Evolutionary conservation across 2,888 invertebrate genomes (phyloP), one percentile per base, ranked within the genome.

Genomic region (Glaucopsyche alexis): DNA sequence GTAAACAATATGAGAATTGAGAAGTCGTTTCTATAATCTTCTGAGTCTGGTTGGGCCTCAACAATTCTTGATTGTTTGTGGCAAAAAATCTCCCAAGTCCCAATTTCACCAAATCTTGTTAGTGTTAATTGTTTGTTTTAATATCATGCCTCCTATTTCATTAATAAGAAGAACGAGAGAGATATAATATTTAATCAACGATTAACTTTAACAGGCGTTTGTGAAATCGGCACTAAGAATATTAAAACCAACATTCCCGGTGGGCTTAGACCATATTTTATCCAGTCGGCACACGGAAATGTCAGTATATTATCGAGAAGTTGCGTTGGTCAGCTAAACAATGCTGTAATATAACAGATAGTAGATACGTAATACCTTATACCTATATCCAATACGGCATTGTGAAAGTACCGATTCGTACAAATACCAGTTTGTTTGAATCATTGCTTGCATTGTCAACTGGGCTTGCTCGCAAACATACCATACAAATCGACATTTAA

Each of bases 401-500:
- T 67, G 67, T 42, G 67, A 67, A 67, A 67, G 67, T 67, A 42
- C 16, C 66, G n/a, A 66, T 66, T 42, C 66, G 16, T 7, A 42
- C 66, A 45, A 67, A 45, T 45, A 60, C 60, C 60, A 60, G 60
- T 60, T 60, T 60, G 60, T 60, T 60, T 60, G 60, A 38, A 67
- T 67, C 42, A 67, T 67, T 67, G 45, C 67, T n/a, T 67, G 45
- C 45, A 42, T 16, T 67, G 67, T 67, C 45, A 45, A 67, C 67
- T 60, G 60, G 60, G 29, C 60, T 60, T 6, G 60, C 60, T 60
- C 38, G 29, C 13, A 60, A 60, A 38, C 60, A 14, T 60, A 29
- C 60, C 19, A 19, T 55, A 16, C 16, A 13, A 60, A 60, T 38
- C 29, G 13, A 60, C 60, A 13, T 60, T 60, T 60, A 13, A 60